Percentiles rank a stretch among this genome's conserved stretches.
phyloP scores from a whole-genome alignment of 2,797 vertebrate species.

The Enteromius anoplus region DNA sequence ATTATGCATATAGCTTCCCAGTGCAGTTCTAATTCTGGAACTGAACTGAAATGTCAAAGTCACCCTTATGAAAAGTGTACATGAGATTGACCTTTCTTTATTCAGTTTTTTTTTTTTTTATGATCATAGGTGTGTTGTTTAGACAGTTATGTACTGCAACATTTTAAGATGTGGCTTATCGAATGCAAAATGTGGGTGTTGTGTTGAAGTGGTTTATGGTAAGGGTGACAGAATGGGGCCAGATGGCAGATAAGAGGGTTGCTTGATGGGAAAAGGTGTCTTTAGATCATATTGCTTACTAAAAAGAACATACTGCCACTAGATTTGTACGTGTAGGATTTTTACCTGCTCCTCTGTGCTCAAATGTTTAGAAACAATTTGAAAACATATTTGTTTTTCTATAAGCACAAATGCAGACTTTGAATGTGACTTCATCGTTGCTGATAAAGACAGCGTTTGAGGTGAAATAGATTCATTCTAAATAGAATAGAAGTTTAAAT shows the following conservation, averaged over 20 bases:
- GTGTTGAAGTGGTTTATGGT: constrained; percentile 48
- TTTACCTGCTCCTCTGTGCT: not conserved
- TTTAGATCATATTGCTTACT: constrained; percentile 49
- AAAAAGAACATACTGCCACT: constrained; percentile 22
- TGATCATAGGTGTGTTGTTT: constrained; percentile 23
- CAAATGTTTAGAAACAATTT: constrained; percentile 29
- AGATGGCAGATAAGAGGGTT: constrained; percentile 66
- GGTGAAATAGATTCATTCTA: not conserved
- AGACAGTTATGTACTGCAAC: not conserved
- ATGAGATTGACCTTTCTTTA: constrained; percentile 1
- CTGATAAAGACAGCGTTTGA: not conserved
- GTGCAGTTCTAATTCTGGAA: not conserved
- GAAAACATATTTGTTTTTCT: not conserved
- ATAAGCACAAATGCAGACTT: not conserved
- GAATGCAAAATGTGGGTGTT: constrained; percentile 46
- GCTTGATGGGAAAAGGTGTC: constrained; percentile 54
- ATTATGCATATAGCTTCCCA: not conserved
- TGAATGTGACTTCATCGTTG: not conserved
- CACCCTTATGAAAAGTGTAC: not conserved
- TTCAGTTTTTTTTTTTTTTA: not conserved
- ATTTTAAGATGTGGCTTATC: constrained; percentile 45
- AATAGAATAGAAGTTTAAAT: constrained; percentile 1
- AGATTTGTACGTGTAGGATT: constrained; percentile 29
- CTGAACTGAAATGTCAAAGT: not conserved
- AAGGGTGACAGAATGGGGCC: constrained; percentile 72